Conservation (phyloP, 2,797 vertebrate genomes). For the Halcyon leucocephala region DNA sequence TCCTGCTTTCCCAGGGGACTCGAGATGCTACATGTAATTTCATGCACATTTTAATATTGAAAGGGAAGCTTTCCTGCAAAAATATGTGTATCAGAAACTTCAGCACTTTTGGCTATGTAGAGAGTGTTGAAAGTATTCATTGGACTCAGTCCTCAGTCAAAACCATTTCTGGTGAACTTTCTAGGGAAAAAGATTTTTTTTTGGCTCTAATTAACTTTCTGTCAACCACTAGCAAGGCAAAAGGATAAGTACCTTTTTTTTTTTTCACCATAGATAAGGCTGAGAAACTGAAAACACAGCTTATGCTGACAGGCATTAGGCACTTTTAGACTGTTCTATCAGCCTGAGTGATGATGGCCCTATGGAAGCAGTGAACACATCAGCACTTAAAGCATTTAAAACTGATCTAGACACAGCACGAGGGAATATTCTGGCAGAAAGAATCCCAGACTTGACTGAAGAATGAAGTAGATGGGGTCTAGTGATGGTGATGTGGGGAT, state of each 20-base stretch:
- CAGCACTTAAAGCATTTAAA: constrained; percentile 16
- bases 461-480: background rate
- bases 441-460: background rate
- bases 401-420: background rate
- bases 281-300: constrained; percentile 24
- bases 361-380: background rate
- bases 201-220: constrained; percentile 41
- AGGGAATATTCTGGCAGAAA: background rate
- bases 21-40: background rate
- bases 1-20: background rate
- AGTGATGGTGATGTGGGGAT: background rate
- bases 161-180: constrained; percentile 3
- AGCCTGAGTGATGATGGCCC: constrained; percentile 35
- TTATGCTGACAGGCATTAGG: constrained; percentile 43
- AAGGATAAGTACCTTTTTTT: constrained; percentile 25
- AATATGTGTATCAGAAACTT: background rate
- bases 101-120: background rate
- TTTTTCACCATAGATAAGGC: background rate
- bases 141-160: background rate
- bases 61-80: background rate
- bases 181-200: background rate
- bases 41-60: constrained; percentile 24
- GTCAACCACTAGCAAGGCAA: background rate
- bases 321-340: constrained; percentile 17
- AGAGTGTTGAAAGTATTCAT: background rate